Evolutionary conservation across 2,888 invertebrate species (phyloP).

Genomic region (Drosophila tripunctata): DNA sequence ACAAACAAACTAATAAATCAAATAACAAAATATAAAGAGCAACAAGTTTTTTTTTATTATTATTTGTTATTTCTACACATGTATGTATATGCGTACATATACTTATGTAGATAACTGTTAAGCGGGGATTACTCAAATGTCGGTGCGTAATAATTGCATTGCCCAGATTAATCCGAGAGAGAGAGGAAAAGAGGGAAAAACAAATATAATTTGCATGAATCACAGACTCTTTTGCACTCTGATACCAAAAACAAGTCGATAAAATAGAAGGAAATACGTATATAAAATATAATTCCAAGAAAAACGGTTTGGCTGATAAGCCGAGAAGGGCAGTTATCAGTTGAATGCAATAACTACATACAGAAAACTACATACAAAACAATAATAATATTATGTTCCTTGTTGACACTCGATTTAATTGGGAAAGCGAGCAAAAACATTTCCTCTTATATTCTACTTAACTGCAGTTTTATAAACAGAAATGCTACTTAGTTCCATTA

Average conservation of each 20-base stretch:
- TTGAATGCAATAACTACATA: constrained; percentile 12
- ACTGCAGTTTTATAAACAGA: no score
- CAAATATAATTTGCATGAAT: constrained; percentile 49
- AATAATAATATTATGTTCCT: no score
- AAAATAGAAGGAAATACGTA: neutral
- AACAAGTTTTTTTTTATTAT: neutral
- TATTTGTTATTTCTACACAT: neutral
- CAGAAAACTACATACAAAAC: neutral
- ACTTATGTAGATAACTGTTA: constrained; percentile 7
- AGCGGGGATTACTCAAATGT: constrained; percentile 12
- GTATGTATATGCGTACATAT: neutral
- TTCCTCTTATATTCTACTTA: constrained; percentile 7
- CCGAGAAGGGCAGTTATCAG: constrained; percentile 30
- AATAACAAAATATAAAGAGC: no score
- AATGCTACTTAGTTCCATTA: no score
- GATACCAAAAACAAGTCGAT: constrained; percentile 6
- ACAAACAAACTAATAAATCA: constrained; percentile 32
- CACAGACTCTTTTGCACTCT: constrained; percentile 27
- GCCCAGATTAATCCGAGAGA: neutral
- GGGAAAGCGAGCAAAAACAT: neutral
- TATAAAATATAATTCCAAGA: constrained; percentile 15
- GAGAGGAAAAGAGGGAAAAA: constrained; percentile 31
- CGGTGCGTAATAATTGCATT: constrained; percentile 31
- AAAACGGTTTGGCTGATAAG: constrained; percentile 34
- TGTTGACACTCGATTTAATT: neutral